Evolutionary conservation across 2,888 invertebrate species (phyloP), one percentile per base, ranked within the genome.

Genomic region (Oscheius sp.): DNA sequence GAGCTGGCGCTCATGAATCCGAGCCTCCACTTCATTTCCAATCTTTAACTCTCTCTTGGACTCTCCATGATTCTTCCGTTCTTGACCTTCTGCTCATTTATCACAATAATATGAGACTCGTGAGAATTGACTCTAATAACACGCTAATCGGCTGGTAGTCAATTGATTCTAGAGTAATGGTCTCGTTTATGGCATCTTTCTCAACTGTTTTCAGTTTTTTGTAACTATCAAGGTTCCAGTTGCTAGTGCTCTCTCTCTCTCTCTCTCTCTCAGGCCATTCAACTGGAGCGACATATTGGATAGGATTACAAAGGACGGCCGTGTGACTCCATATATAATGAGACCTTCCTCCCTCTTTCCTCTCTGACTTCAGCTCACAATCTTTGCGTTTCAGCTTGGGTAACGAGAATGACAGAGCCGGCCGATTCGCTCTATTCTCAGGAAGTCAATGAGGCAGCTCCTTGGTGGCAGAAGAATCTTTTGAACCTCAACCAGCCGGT

Each of bases 401-500:
- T 29, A 2, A 42, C 3, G 42, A 42, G 33, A 35, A 55, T 33
- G 55, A 55, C 42, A 21, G 87, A 86, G 65, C 86, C 86, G 35
- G 79, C 81, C 47, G 87, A 87, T 74, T 87, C 87, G 68, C 80
- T 87, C 58, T 87, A 86, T 71, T 78, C 86, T 13, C 82, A 85
- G 48, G 83, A 85, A 57, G 76, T 73, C 59, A 55, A 51, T 48
- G 71, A 71, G 57, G 72, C 58, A 68, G 63, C 57, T 48, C 85
- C 87, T 9, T 87, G 87, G 87, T 87, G 87, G 87, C 86, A 87
- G 59, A 84, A 83, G 85, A 84, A 63, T 29, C 68, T 68, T 21
- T 55, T 68, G n/a, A 63, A 42, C 7, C 94, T 97, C 90, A 95
- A 95, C 48, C 95, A 96, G 90, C 96, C 96, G 50, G 94, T 96